A percentile compares a stretch with the other conserved stretches of the same genome.
These are phyloP conservation scores for Meloidogyne chitwoodi DNA, from an alignment of 1,140 invertebrate species.

Conservation along the genomic window DNA sequence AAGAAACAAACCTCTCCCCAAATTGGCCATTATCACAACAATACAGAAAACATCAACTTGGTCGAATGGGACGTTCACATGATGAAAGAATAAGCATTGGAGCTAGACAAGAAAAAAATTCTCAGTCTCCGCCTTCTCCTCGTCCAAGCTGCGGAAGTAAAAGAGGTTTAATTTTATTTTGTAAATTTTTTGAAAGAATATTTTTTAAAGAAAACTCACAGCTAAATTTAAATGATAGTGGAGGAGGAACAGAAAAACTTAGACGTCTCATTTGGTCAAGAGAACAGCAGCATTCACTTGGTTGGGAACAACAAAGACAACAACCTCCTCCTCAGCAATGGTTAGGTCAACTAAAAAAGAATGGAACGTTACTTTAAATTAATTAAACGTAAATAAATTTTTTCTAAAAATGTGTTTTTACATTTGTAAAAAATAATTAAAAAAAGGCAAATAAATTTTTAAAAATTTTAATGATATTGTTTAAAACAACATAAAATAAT, in stretches of 20 bases:
- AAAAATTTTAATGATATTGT: no score
- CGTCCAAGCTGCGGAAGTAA: neutral
- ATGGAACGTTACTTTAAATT: neutral
- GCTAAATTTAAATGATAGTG: neutral
- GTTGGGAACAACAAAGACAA: neutral
- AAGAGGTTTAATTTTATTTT: neutral
- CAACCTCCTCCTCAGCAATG: neutral
- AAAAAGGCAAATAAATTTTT: no score
- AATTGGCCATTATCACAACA: neutral
- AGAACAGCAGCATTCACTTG: neutral
- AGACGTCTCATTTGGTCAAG: neutral
- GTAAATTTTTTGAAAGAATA: neutral
- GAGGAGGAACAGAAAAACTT: neutral
- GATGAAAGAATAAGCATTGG: neutral
- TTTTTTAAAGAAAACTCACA: neutral
- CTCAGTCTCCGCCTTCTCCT: neutral
- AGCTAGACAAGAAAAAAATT: neutral
- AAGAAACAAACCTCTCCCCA: neutral
- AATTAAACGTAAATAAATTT: neutral
- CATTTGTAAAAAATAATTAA: neutral
- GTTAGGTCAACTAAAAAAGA: neutral
- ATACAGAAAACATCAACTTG: neutral
- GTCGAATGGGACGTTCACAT: neutral
- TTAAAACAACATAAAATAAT: no score
- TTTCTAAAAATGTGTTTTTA: neutral